Evolutionary conservation across 2,113 vertebrate genomes (phyloP).

Genomic region (Rhegmatorhina hoffmannsi): DNA sequence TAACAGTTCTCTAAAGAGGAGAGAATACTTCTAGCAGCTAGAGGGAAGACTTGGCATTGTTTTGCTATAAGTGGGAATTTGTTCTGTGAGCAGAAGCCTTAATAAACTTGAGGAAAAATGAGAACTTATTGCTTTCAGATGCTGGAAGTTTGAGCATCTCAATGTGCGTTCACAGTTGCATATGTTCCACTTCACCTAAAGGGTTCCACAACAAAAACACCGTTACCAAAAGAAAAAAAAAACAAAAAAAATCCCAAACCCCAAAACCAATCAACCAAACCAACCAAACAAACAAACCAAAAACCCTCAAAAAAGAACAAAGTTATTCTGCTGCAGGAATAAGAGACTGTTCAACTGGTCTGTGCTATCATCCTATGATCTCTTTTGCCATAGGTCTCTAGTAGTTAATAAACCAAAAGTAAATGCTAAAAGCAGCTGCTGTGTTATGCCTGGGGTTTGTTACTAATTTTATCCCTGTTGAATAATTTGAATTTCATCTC

Average conservation of each 20-base stretch:
- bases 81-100: neutral
- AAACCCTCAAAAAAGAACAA: neutral
- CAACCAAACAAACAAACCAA: neutral
- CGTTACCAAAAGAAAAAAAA: neutral
- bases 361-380: neutral
- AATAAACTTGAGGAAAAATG: neutral
- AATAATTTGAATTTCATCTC: slow-evolving; percentile 15
- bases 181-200: rapidly evolving
- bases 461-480: slow-evolving; percentile 8
- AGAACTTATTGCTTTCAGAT: neutral
- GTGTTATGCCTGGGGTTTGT: neutral
- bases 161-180: neutral
- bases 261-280: neutral
- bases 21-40: neutral
- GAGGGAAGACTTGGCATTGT: neutral
- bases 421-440: neutral
- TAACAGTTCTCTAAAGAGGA: neutral
- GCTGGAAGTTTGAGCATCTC: neutral
- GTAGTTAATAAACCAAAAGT: neutral
- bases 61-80: neutral
- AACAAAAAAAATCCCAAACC: neutral
- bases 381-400: neutral
- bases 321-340: neutral
- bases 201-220: neutral
- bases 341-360: neutral